Evolutionary conservation across 2,888 invertebrate species (phyloP).

Genomic region (Eurytoma californica): DNA sequence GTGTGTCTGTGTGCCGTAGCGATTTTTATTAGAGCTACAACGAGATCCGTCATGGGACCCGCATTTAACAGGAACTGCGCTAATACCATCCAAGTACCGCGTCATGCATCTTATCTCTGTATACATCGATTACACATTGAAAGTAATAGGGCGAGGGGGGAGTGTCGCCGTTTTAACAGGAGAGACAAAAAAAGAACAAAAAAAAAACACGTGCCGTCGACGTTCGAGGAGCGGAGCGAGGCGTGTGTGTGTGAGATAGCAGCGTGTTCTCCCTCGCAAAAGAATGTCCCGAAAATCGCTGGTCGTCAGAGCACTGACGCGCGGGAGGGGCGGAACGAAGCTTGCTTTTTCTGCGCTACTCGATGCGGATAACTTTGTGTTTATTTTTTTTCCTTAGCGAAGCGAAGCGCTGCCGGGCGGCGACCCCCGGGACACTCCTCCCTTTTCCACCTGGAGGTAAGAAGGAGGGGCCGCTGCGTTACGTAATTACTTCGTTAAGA

Average conservation of each 20-base stretch:
- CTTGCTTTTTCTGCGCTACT: conserved; percentile 21
- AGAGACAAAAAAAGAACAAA: conserved; percentile 6
- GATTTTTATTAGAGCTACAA: conserved; percentile 30
- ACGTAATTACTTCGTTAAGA: conserved; percentile 6
- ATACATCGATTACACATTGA: conserved; percentile 34
- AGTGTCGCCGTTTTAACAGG: no score
- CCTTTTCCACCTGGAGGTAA: conserved; percentile 2
- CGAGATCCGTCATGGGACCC: conserved; percentile 53
- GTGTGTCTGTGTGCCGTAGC: neutral
- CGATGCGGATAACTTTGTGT: conserved; percentile 19
- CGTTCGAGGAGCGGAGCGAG: conserved; percentile 9
- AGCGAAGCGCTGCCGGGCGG: conserved; percentile 1
- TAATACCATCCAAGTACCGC: conserved; percentile 53
- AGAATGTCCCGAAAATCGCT: conserved; percentile 18
- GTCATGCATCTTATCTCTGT: conserved; percentile 48
- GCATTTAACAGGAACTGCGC: conserved; percentile 51
- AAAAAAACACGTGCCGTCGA: conserved; percentile 15
- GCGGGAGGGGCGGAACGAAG: neutral
- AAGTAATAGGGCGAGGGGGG: conserved; percentile 12
- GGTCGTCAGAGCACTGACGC: neutral
- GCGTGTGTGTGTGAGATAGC: neutral
- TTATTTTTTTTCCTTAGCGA: conserved; percentile 2
- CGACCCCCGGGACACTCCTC: conserved; percentile 24
- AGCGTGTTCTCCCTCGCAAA: no score
- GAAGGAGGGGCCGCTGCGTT: neutral